These are phyloP conservation scores for Poecilia wingei DNA, from an alignment of 2,797 vertebrate genomes.

Conservation along the genomic window DNA sequence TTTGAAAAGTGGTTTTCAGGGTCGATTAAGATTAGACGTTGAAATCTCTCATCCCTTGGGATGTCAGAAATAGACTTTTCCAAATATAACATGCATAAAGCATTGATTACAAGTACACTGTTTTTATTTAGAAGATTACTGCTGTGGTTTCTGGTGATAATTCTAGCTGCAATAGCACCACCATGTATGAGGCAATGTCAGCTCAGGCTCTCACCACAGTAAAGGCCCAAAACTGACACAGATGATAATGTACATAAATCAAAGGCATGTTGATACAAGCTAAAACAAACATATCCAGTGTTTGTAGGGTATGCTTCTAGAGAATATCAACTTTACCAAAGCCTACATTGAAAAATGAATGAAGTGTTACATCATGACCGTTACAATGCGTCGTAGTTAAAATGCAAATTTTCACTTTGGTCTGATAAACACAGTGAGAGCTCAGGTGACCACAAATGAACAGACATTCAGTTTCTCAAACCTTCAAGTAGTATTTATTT, in stretches of 20 bases:
- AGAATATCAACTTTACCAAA: background rate
- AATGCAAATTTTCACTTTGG: background rate
- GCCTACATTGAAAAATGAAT: background rate
- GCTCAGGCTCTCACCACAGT: background rate
- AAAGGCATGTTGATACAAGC: background rate
- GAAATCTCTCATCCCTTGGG: background rate
- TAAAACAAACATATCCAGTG: background rate
- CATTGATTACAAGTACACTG: background rate
- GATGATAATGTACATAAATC: background rate
- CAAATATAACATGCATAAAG: background rate
- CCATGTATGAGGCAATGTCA: background rate
- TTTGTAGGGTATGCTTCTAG: background rate
- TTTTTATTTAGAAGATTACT: background rate
- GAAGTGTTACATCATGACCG: background rate
- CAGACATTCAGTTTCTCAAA: constrained; percentile 29
- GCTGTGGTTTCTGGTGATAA: background rate
- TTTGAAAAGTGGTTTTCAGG: background rate
- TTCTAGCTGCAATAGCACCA: background rate
- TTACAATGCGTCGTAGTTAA: background rate
- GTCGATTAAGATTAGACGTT: background rate
- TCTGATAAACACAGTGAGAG: constrained; percentile 8
- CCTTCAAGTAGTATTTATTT: constrained; percentile 38
- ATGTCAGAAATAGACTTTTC: background rate
- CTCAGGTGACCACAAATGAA: constrained; percentile 25
- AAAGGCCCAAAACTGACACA: background rate